A percentile compares a stretch with the other conserved stretches of the same genome.
Evolutionary conservation across 2,113 vertebrate species (phyloP).

Genomic region (Myiopsitta monachus): DNA sequence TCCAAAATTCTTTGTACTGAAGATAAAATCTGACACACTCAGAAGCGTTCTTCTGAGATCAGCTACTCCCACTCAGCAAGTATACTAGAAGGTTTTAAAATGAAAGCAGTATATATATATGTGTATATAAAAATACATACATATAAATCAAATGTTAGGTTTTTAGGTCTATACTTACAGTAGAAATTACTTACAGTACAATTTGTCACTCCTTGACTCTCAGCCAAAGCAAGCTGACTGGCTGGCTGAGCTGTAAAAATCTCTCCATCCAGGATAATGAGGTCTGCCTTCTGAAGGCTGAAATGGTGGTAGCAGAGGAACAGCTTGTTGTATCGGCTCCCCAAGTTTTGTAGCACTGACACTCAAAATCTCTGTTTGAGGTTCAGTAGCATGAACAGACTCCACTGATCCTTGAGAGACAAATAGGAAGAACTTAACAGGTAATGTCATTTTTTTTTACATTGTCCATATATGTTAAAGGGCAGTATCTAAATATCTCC

Average conservation of each 20-base stretch:
- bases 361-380: neutral
- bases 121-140: neutral
- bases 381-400: neutral
- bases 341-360: constrained; percentile 64
- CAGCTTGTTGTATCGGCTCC: constrained; percentile 76
- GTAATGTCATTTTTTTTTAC: neutral
- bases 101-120: neutral
- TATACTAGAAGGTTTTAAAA: neutral
- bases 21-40: neutral
- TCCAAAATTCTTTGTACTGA: neutral
- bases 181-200: constrained; percentile 63
- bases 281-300: constrained; percentile 72
- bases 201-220: neutral
- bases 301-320: constrained; percentile 84
- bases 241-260: neutral
- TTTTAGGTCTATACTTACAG: constrained; percentile 60
- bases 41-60: neutral
- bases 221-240: neutral
- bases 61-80: neutral
- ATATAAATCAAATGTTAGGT: neutral
- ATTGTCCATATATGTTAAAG: neutral
- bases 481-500: neutral
- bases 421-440: neutral
- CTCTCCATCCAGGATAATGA: constrained; percentile 19
- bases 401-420: neutral